Base-by-base conservation (phyloP, 2,888 invertebrate genomes). In the Stenoptilia bipunctidactyla region DNA sequence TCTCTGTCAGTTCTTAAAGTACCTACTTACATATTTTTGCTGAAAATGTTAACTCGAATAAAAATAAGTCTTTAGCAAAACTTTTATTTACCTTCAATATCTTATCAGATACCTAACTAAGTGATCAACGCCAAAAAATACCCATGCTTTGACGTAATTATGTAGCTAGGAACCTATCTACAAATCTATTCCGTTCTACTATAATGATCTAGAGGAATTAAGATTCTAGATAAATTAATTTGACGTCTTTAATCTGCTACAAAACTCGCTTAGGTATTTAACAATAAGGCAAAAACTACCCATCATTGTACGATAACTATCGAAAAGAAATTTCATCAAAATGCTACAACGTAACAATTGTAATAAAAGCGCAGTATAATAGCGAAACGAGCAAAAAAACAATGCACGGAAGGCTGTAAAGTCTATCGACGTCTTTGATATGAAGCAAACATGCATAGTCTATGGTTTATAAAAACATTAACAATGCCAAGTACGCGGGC, bases 361-460 rank as follows among this genome's bases (percentile, higher is more conserved):
- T 49, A 46, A 46, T 39, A 45, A 40, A 37, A 37, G 41, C 42
- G 38, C 41, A 41, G 42, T 38, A 36, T 15, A 33, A 13, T 36
- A 27, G 36, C 27, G 27, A 39, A 47, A 37, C 41, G 38, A 41
- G 20, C 20, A 20, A 36, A 45, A 46, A 48, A 45, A 65, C 64
- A 80, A 77, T 76, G 69, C 63, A 59, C 76, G 79, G 79, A 77
- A 80, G 68, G 59, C 45, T 50, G 50, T 49, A 48, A 34, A 13
- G 13, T 13, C 13, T 34, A 34, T 13, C 13, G 14, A 34, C 13
- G 33, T 13, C 34, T 6, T 34, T 48, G 45, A 48, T 30, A 30
- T 30, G 30, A 9, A 30, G n/a, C 30, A n/a, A 9, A 12, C 30
- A 47, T 49, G 49, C 63, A 49, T 53, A 51, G 49, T 49, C 58